Conservation (phyloP, 2,113 vertebrate species). For the Ptilonorhynchus violaceus region DNA sequence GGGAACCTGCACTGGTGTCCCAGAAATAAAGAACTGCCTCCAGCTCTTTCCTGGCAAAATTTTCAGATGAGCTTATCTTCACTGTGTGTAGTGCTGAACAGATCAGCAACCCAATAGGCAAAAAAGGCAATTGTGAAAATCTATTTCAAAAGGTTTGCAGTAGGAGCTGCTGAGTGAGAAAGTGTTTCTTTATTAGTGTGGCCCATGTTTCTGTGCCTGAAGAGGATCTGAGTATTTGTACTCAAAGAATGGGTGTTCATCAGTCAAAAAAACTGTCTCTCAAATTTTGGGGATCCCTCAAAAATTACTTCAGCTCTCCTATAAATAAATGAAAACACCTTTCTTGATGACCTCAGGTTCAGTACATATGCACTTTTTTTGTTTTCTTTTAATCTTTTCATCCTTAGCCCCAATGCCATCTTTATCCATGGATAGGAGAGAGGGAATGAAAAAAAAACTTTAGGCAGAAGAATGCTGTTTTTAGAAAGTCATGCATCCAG, state of each 20-base stretch:
- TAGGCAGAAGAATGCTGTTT: not conserved
- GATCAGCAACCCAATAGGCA: not conserved
- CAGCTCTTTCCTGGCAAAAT: not conserved
- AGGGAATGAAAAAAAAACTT: not conserved
- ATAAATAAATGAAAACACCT: not conserved
- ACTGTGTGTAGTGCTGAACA: not conserved
- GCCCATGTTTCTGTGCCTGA: not conserved
- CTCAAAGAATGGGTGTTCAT: not conserved
- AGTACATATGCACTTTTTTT: not conserved
- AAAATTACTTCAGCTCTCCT: not conserved
- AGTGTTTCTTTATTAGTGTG: not conserved
- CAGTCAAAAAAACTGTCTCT: not conserved
- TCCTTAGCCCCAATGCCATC: fast-evolving
- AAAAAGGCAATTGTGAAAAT: not conserved
- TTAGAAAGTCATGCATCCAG: not conserved
- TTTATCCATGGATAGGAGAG: not conserved
- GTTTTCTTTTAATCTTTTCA: not conserved
- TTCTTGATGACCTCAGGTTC: not conserved
- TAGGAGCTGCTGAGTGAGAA: not conserved
- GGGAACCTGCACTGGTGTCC: not conserved
- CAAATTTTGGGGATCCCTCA: not conserved
- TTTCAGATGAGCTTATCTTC: not conserved
- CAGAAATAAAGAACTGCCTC: not conserved
- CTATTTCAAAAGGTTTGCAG: not conserved
- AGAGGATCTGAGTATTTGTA: not conserved